Conservation (phyloP, 2,797 vertebrate genomes). For the Nannoperca australis region DNA sequence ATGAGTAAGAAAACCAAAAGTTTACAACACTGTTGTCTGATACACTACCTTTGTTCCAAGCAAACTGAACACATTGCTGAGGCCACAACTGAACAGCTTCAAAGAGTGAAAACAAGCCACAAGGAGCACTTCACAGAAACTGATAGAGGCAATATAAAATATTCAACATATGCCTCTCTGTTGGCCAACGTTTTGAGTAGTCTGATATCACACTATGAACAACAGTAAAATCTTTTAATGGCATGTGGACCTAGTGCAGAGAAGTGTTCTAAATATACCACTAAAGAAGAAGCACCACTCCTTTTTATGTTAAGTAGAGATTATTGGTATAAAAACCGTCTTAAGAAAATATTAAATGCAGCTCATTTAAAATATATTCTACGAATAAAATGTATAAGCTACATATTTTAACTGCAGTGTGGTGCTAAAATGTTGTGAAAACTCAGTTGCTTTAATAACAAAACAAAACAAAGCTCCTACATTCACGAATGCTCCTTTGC, state of each 20-base stretch:
- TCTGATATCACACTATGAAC: slow-evolving; percentile 58
- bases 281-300: slow-evolving; percentile 8
- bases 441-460: slow-evolving; percentile 7
- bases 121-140: slow-evolving; percentile 58
- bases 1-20: slow-evolving; percentile 55
- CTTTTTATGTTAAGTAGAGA: slow-evolving; percentile 26
- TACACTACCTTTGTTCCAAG: slow-evolving; percentile 40
- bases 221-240: slow-evolving; percentile 52
- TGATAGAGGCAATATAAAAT: slow-evolving; percentile 66
- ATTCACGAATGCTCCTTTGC: not conserved
- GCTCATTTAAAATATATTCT: slow-evolving; percentile 19
- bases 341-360: slow-evolving; percentile 15
- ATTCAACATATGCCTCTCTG: slow-evolving; percentile 64
- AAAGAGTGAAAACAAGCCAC: slow-evolving; percentile 58
- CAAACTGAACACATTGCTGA: slow-evolving; percentile 29
- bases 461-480: slow-evolving; percentile 1
- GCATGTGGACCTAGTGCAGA: slow-evolving; percentile 24
- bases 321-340: slow-evolving; percentile 22
- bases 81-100: slow-evolving; percentile 49
- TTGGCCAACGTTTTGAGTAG: slow-evolving; percentile 59
- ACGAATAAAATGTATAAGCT: not conserved
- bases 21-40: slow-evolving; percentile 60
- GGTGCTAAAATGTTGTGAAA: not conserved
- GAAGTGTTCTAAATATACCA: slow-evolving; percentile 24
- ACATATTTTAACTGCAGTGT: not conserved